Evolutionary conservation across 2,888 invertebrate species (phyloP).

Genomic region (Lysandra bellargus): DNA sequence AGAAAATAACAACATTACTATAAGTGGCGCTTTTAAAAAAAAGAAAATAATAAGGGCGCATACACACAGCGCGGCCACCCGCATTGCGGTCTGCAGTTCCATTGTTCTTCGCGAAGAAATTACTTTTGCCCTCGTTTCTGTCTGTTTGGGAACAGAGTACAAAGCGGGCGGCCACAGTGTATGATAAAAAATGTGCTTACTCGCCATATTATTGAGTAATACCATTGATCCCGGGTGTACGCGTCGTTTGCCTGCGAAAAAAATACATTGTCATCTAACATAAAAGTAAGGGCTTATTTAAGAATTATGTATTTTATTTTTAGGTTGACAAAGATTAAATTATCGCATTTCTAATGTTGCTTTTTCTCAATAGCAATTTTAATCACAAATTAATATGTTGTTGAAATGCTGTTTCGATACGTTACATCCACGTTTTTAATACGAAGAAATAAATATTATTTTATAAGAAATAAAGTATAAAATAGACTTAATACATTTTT

Average conservation of each 20-base stretch:
- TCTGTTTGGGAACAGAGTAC: slow-evolving; percentile 21
- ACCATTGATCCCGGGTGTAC: slow-evolving; percentile 91
- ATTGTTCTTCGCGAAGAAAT: slow-evolving; percentile 11
- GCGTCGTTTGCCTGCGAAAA: slow-evolving; percentile 85
- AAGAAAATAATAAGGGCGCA: slow-evolving; percentile 6
- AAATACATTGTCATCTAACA: no score
- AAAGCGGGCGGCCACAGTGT: background rate
- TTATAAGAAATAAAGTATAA: no score
- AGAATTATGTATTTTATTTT: no score
- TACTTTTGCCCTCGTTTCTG: slow-evolving; percentile 12
- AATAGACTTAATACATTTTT: no score
- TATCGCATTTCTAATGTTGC: no score
- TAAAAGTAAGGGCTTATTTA: no score
- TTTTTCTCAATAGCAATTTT: no score
- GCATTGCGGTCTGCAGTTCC: slow-evolving; percentile 9
- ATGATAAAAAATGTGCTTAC: slow-evolving; percentile 64
- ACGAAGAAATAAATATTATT: no score
- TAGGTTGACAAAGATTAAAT: no score
- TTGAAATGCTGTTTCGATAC: no score
- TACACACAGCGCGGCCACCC: slow-evolving; percentile 6
- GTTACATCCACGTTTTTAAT: no score
- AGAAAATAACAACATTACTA: slow-evolving; percentile 37
- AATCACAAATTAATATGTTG: no score
- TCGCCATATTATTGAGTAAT: slow-evolving; percentile 89
- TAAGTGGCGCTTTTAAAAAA: background rate